Evolutionary conservation across 2,888 invertebrate genomes (phyloP).

Genomic region (Torymus aiolomorphi): DNA sequence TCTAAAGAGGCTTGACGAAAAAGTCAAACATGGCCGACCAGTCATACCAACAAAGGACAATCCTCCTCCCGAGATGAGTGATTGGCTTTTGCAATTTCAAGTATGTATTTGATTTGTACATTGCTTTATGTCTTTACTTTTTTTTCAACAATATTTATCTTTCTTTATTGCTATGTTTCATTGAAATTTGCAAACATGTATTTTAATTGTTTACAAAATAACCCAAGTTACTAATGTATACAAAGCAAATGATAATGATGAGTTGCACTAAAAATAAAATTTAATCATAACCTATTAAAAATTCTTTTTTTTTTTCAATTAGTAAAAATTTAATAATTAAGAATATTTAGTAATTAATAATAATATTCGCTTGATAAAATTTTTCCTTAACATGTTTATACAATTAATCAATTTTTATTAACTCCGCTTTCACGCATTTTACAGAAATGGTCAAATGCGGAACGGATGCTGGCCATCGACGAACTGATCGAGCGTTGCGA

Average conservation of each 20-base stretch:
- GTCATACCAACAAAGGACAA: conserved; percentile 86
- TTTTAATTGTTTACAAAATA: conserved; percentile 1
- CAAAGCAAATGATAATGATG: no score
- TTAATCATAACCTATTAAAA: not conserved
- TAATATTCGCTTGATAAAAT: no score
- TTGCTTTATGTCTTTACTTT: not conserved
- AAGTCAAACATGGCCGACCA: conserved; percentile 75
- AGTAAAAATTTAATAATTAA: not conserved
- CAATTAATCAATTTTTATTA: no score
- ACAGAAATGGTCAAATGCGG: conserved; percentile 90
- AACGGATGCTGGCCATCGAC: conserved; percentile 92
- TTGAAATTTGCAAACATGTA: not conserved
- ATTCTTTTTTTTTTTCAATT: not conserved
- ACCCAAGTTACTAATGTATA: not conserved
- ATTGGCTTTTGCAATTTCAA: conserved; percentile 86
- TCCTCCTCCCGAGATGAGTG: conserved; percentile 86
- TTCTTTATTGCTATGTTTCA: not conserved
- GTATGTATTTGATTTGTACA: conserved; percentile 69
- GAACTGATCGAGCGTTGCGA: conserved; percentile 92
- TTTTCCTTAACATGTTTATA: no score
- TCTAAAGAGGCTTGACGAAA: conserved; percentile 71
- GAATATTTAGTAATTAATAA: no score
- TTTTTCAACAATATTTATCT: not conserved
- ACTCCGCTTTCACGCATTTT: conserved; percentile 45
- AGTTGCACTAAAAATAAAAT: no score